Evolutionary conservation across 2,113 vertebrate species (phyloP), one percentile per base, ranked within the genome.

Genomic region (Oreotrochilus melanogaster): DNA sequence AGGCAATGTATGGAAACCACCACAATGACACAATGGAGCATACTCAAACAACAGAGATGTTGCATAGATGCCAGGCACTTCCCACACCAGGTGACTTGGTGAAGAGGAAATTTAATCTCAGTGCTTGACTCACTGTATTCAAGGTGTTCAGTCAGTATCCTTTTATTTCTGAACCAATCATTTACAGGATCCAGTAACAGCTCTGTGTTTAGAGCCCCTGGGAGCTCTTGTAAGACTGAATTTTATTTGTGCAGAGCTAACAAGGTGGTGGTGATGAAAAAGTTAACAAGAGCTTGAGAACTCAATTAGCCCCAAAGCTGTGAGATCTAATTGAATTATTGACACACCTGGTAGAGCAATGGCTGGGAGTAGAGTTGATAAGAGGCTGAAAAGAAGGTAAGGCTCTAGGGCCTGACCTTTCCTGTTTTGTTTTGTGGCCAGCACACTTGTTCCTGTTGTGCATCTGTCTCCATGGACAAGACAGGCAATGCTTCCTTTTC

Each of bases 31-130:
- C 22, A 62, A 19, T 57, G 45, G 8, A 80, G 48, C 18, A 8
- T 31, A 51, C 6, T n/a, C 27, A 21, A 70, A 79, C 18, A 78
- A 15, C 11, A 75, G 35, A 84, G 25, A 18, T 0, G 0, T 30
- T 43, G 8, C 14, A 7, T 73, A 35, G 24, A 42, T 81, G 37
- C 31, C 53, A 27, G 13, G 18, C 13, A 21, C 3, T 43, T 4
- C 78, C 42, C 35, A 27, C 0, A 0, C 9, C 11, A 35, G 45
- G 21, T 53, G 30, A 61, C n/a, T 54, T 80, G 4, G 8, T 43
- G 42, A 78, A 57, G 18, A 47, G n/a, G 35, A 80, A 60, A 71
- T 21, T 31, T 67, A 2, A 75, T 78, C 30, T 74, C 28, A 47
- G 3, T 45, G 78, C 42, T 42, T 62, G 21, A 39, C 5, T 21